phyloP scores from a whole-genome alignment of 2,797 vertebrate species.

The Otolemur crassicaudatus region DNA sequence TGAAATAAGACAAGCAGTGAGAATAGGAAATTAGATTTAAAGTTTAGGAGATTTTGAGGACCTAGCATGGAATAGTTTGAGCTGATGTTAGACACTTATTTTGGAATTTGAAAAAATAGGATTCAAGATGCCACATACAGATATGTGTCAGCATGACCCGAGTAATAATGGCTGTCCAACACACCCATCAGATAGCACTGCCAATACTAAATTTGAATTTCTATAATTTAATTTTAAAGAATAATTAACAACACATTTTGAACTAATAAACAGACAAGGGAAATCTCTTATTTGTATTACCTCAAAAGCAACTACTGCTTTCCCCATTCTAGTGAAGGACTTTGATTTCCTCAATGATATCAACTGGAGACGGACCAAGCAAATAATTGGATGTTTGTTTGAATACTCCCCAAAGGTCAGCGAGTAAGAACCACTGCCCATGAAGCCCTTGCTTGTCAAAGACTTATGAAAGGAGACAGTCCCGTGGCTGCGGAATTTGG shows the following conservation, averaged over 20 bases:
- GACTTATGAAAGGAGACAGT: background rate
- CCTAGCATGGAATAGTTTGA: background rate
- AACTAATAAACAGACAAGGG: background rate
- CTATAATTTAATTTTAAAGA: background rate
- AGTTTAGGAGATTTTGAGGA: background rate
- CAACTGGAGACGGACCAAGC: background rate
- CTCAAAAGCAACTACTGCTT: background rate
- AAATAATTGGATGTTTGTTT: background rate
- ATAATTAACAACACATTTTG: background rate
- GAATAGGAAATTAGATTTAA: background rate
- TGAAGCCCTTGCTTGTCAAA: background rate
- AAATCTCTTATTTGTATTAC: background rate
- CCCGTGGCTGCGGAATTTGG: accelerated
- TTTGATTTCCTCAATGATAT: background rate
- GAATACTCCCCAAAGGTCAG: background rate
- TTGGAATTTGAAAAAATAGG: background rate
- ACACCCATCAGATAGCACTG: background rate
- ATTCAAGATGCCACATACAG: background rate
- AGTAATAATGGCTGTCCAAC: background rate
- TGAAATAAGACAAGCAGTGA: conserved; percentile 47
- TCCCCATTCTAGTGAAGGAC: background rate
- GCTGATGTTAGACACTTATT: background rate
- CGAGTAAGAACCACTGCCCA: background rate
- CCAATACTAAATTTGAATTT: background rate
- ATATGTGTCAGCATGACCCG: background rate